phyloP scores from a whole-genome alignment of 2,888 invertebrate genomes.

The Chymomyza procnemis region DNA sequence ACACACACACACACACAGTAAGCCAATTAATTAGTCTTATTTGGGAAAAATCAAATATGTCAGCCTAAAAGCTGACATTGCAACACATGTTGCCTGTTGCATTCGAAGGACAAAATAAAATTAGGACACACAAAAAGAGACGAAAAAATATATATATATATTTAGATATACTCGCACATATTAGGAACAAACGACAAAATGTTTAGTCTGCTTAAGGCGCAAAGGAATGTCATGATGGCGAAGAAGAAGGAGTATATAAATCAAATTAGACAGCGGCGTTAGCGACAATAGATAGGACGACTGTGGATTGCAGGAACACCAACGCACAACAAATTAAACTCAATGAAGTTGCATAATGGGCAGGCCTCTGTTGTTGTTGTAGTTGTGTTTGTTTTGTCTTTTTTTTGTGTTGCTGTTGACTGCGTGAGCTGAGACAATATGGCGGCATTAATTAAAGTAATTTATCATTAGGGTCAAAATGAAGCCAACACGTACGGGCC shows the following conservation, averaged over 20 bases:
- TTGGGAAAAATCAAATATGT: slow-evolving; percentile 54
- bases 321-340: slow-evolving; percentile 62
- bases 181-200: slow-evolving; percentile 55
- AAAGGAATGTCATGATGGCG: slow-evolving; percentile 29
- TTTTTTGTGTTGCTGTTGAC: neutral
- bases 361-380: slow-evolving; percentile 31
- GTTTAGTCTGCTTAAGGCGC: slow-evolving; percentile 34
- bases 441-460: slow-evolving; percentile 77
- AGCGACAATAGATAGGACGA: neutral
- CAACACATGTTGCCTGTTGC: slow-evolving; percentile 53
- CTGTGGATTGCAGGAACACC: neutral
- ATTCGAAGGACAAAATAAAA: slow-evolving; percentile 47
- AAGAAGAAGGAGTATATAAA: slow-evolving; percentile 26
- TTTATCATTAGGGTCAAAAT: slow-evolving; percentile 74
- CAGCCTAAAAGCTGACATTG: slow-evolving; percentile 36
- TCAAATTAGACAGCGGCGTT: neutral
- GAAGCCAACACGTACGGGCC: slow-evolving; percentile 38
- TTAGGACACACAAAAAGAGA: slow-evolving; percentile 27
- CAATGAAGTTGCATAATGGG: slow-evolving; percentile 71
- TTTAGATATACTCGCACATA: too few relatives aligned
- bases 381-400: slow-evolving; percentile 1
- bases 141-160: slow-evolving; percentile 26
- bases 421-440: slow-evolving; percentile 60
- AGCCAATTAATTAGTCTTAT: slow-evolving; percentile 65
- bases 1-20: slow-evolving; percentile 6